A percentile compares a stretch with the other conserved stretches of the same genome.
phyloP scores from a whole-genome alignment of 2,888 invertebrate genomes.

The Caenorhabditis japonica region DNA sequence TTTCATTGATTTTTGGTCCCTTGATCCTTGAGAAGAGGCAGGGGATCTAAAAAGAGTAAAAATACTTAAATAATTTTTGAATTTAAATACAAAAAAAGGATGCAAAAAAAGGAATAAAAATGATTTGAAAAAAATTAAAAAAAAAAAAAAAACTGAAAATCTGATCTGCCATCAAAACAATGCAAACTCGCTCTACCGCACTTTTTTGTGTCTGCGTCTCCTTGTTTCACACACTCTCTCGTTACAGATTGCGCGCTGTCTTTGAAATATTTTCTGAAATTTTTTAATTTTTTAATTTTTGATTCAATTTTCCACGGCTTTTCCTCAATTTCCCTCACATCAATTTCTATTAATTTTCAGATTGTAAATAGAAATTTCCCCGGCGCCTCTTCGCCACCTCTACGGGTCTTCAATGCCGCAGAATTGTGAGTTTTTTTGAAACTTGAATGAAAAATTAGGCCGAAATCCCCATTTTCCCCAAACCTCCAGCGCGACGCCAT shows the following conservation, averaged over 20 bases:
- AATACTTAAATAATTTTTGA: too few species aligned
- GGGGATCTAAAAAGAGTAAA: too few species aligned
- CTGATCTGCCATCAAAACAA: neutral
- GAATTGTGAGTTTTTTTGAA: slow-evolving; percentile 22
- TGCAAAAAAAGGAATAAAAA: too few species aligned
- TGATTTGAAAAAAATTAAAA: too few species aligned
- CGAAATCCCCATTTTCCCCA: neutral
- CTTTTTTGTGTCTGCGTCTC: slow-evolving; percentile 19
- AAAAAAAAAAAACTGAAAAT: too few species aligned
- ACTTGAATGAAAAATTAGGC: neutral
- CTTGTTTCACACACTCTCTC: slow-evolving; percentile 2
- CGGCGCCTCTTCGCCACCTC: slow-evolving; percentile 17
- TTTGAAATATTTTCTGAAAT: neutral
- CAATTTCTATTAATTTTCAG: slow-evolving; percentile 11
- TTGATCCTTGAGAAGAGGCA: too few species aligned
- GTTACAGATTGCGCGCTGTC: neutral
- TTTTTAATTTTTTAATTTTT: slow-evolving; percentile 1
- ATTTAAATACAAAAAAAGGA: too few species aligned
- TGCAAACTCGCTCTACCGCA: slow-evolving; percentile 12
- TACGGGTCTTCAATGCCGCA: slow-evolving; percentile 35
- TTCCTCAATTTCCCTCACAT: neutral
- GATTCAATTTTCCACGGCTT: neutral
- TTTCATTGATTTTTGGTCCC: too few species aligned
- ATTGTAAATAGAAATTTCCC: slow-evolving; percentile 34
- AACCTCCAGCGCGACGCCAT: slow-evolving; percentile 4